Base-by-base conservation (phyloP, 2,888 invertebrate species). In the Polymixis flavicincta region DNA sequence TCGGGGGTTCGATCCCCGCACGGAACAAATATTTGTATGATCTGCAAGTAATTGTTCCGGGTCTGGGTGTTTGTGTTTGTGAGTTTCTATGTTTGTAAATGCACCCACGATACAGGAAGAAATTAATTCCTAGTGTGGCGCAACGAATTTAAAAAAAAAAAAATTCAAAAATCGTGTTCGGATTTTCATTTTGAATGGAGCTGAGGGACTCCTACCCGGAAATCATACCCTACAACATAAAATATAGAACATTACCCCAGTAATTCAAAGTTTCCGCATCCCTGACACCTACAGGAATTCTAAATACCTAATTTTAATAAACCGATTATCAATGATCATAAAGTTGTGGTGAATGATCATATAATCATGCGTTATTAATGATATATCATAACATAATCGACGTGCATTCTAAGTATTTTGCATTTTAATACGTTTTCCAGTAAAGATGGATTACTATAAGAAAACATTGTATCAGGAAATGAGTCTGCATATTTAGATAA, bases 361-460 rank as follows among this genome's bases (percentile, higher is more conserved):
- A 9, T n/a, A n/a, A n/a, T 32, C 11, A 32, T 45, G 54, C 19
- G 5, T 19, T n/a, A 66, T 61, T 63, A 48, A 67, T 71, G 63
- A 74, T 64, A 74, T 79, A 79, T 79, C 60, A 63, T 37, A 8
- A 9, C 0, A 22, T 25, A 45, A 45, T 64, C 17, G 42, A 45
- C 0, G 13, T 25, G 25, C 25, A 37, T 82, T 82, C 81, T 67
- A 22, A 32, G 77, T 77, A 82, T 54, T 66, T 25, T 25, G 48
- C 17, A 57, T 42, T 25, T 22, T 67, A 22, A 71, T 75, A 2
- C 28, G 28, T 60, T 76, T 81, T 64, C 76, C 50, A 42, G 7
- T 32, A 7, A 57, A 19, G 25, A 25, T 67, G 25, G 0, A 25
- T 48, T 55, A 14, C 37, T 60, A 54, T 14, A 37, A 14, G 52